phyloP scores from a whole-genome alignment of 2,797 vertebrate genomes.

The Falco novaeseelandiae region DNA sequence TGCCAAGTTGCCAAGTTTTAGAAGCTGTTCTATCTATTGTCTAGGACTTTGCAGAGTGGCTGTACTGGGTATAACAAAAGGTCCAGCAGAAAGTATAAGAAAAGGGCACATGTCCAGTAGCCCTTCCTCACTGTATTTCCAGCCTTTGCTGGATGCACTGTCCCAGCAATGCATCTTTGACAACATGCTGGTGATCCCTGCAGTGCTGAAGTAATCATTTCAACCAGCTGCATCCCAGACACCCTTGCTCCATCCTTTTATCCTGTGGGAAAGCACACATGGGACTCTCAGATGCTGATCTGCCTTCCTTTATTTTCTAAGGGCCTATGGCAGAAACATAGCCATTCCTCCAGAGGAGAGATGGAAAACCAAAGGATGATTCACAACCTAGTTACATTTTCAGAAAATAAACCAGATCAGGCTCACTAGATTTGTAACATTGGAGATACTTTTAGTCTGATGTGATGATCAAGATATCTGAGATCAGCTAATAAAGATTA shows the following conservation, averaged over 20 bases:
- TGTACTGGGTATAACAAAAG: background rate
- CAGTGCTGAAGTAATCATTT: background rate
- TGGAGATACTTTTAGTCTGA: background rate
- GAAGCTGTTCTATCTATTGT: conserved; percentile 20
- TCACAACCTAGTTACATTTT: background rate
- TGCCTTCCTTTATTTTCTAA: background rate
- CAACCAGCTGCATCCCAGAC: conserved; percentile 5
- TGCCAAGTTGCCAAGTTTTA: background rate
- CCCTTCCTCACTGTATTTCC: background rate
- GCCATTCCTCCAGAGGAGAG: background rate
- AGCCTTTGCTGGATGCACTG: background rate
- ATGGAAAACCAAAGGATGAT: background rate
- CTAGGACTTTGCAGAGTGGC: background rate
- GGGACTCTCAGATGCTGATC: background rate
- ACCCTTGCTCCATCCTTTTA: background rate
- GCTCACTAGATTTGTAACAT: background rate
- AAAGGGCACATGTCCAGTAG: background rate
- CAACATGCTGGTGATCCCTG: background rate
- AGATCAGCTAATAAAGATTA: background rate
- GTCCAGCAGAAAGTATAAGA: background rate
- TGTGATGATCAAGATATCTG: background rate
- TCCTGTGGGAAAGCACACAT: conserved; percentile 7
- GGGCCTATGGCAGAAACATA: background rate
- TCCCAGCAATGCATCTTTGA: background rate
- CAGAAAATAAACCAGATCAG: background rate